Base-by-base conservation (phyloP, 2,113 vertebrate genomes). In the Silurus meridionalis region DNA sequence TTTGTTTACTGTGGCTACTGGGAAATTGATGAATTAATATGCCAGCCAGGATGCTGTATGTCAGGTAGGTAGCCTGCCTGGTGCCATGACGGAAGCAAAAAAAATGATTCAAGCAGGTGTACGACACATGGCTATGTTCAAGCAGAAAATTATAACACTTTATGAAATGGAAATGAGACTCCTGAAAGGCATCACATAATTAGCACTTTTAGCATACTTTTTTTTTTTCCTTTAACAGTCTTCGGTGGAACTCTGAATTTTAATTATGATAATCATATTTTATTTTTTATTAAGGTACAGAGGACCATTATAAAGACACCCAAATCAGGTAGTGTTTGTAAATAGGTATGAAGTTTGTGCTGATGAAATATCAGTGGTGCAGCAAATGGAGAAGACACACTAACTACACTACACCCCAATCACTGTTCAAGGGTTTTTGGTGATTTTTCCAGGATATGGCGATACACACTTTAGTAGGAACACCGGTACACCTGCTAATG, bases 1-100 rank as follows among this genome's bases (percentile, higher is more conserved):
- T 90, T 85, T 89, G 83, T 58, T 85, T 77, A 84, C 23, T n/a
- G 28, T 58, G 37, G 77, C 57, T 46, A 57, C 74, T 69, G 55
- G 63, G 74, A 69, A 71, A 66, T 58, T 75, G 77, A 61, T 89
- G 75, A 83, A 87, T 89, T 87, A 86, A 75, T 71, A 87, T 83
- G 74, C 67, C 17, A 2, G 19, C 53, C 37, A 61, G 66, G 63
- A 37, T 60, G 52, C 48, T 80, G 74, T 78, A 72, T 84, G 69
- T 37, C 64, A 78, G 72, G 52, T 58, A 83, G 61, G 67, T 84
- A 52, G 53, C 60, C 57, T 83, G 82, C 88, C 86, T 86, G 86
- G 85, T 46, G 82, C 78, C 78, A 83, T 64, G 86, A 88, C 72
- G 71, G 72, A 77, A 72, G 25, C 10, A 48, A 55, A 77, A 25